A percentile compares a stretch with the other conserved stretches of the same genome.
phyloP scores from a whole-genome alignment of 1,140 invertebrate species.

The Trigoniulus corallinus region DNA sequence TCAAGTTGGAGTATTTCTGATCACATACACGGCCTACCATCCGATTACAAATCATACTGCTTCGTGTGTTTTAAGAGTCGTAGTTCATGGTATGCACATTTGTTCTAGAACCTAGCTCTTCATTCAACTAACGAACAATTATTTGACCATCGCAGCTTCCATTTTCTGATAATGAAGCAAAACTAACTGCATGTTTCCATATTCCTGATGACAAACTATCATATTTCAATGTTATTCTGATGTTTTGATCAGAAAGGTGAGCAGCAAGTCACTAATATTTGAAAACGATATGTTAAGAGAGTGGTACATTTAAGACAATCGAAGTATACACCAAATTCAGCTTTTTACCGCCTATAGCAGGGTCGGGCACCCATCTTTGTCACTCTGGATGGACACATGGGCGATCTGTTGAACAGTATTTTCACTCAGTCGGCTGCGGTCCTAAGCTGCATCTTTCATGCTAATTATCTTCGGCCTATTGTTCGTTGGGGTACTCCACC shows the following conservation, averaged over 20 bases:
- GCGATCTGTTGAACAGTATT: too few species aligned
- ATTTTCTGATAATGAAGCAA: slow-evolving; percentile 41
- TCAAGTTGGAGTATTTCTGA: neutral
- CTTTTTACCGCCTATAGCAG: too few species aligned
- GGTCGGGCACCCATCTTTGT: too few species aligned
- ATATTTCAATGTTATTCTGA: neutral
- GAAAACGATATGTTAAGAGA: too few species aligned
- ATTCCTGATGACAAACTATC: slow-evolving; percentile 32
- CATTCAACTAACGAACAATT: slow-evolving; percentile 34
- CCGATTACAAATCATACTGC: neutral
- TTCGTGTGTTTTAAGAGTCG: neutral
- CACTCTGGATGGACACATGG: too few species aligned
- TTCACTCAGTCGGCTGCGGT: too few species aligned
- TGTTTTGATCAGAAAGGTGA: neutral
- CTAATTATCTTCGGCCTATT: too few species aligned
- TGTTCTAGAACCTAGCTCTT: neutral
- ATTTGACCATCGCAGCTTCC: slow-evolving; percentile 27
- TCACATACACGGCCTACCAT: neutral
- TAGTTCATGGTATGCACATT: neutral
- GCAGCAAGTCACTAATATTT: too few species aligned
- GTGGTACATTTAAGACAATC: too few species aligned
- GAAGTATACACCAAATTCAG: too few species aligned
- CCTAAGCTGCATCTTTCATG: too few species aligned
- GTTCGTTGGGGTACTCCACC: too few species aligned
- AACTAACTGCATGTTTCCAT: slow-evolving; percentile 37